Percentiles rank a stretch among this genome's conserved stretches.
Conservation (phyloP, 2,888 invertebrate species). For the Caprella mutica region DNA sequence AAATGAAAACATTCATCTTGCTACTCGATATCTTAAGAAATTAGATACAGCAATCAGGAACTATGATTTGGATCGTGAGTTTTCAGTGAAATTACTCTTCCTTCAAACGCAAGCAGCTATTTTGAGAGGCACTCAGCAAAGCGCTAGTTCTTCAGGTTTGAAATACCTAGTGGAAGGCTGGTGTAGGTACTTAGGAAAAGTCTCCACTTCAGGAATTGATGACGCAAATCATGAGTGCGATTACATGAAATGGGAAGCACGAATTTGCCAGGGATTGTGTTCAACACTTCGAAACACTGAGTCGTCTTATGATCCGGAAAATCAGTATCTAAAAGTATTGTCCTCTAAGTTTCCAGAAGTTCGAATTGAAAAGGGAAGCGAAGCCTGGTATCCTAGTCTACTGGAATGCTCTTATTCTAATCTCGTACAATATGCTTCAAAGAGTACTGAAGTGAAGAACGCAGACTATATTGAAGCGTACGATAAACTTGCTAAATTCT, state of each 20-base stretch:
- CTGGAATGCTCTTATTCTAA: constrained; percentile 14
- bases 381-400: constrained; percentile 16
- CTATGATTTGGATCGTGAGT: constrained; percentile 7
- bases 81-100: constrained; percentile 12
- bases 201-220: too few species aligned
- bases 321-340: constrained; percentile 18
- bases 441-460: too few species aligned
- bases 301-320: constrained; percentile 6
- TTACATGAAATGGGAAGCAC: constrained; percentile 19
- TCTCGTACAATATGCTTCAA: constrained; percentile 11
- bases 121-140: constrained; percentile 14
- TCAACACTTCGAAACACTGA: constrained; percentile 17
- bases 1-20: constrained; percentile 22
- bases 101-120: constrained; percentile 18
- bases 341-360: constrained; percentile 15
- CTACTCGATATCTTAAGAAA: constrained; percentile 19
- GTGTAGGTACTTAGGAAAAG: constrained; percentile 22
- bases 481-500: constrained; percentile 21
- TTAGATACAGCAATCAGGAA: constrained; percentile 12
- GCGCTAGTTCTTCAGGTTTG: constrained; percentile 7
- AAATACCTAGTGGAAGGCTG: constrained; percentile 27
- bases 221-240: constrained; percentile 12
- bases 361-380: not conserved
- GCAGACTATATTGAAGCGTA: constrained; percentile 7
- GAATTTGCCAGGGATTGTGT: constrained; percentile 17